Conservation (phyloP, 1,140 invertebrate species). For the Megalopta genalis region DNA sequence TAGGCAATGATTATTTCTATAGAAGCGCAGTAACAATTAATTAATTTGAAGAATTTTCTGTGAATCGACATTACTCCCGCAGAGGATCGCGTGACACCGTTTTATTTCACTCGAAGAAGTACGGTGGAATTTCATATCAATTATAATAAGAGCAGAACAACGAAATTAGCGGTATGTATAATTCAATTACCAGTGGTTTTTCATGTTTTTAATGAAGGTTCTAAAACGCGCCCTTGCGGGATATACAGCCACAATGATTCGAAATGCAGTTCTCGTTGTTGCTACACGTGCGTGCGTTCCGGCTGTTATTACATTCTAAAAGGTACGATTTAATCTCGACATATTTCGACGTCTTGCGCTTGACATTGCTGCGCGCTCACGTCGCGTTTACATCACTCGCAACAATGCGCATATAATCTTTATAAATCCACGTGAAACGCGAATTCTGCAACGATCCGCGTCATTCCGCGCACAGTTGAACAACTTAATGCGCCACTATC, state of each 20-base stretch:
- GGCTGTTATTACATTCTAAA: neutral
- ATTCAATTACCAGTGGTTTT: neutral
- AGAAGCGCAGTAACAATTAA: too few species aligned
- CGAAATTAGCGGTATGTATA: neutral
- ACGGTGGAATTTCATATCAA: neutral
- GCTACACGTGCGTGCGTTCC: neutral
- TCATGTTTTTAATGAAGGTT: neutral
- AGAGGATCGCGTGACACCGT: neutral
- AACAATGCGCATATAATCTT: neutral
- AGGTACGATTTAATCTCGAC: neutral
- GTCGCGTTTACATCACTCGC: neutral
- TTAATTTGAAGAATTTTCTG: too few species aligned
- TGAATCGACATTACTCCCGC: too few species aligned
- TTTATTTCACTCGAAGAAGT: neutral
- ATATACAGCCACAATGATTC: neutral
- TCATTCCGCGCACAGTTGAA: too few species aligned
- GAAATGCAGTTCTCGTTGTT: neutral
- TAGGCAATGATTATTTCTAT: too few species aligned
- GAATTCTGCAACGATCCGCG: too few species aligned
- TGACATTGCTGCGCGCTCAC: neutral
- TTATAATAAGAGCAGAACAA: neutral
- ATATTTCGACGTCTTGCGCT: conserved; percentile 3
- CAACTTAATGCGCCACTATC: too few species aligned
- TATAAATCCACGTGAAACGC: neutral
- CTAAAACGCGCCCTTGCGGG: neutral